A percentile compares a stretch with the other conserved stretches of the same genome.
These are phyloP conservation scores for Microvelia longipes DNA, from an alignment of 1,140 invertebrate genomes.

Conservation along the genomic window DNA sequence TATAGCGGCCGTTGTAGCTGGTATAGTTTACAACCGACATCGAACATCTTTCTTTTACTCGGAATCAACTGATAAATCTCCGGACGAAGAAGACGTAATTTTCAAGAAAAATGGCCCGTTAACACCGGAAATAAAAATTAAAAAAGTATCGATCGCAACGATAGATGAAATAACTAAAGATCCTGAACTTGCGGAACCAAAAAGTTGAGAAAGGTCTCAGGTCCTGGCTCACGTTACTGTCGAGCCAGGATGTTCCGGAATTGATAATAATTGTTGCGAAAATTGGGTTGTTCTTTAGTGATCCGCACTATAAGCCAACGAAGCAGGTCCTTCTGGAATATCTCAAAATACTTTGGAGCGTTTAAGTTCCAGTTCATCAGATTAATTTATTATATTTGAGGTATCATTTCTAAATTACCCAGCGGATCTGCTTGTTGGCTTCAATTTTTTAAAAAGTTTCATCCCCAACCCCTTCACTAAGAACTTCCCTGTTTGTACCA, in stretches of 20 bases:
- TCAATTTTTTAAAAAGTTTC: too few relatives aligned
- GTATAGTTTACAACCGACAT: slow-evolving; percentile 39
- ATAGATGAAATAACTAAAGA: slow-evolving; percentile 31
- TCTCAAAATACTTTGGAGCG: neutral
- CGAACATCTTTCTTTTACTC: slow-evolving; percentile 56
- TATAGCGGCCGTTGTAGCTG: slow-evolving; percentile 33
- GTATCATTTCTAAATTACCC: too few relatives aligned
- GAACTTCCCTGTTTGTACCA: too few relatives aligned
- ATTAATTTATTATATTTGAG: too few relatives aligned
- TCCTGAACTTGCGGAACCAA: slow-evolving; percentile 21
- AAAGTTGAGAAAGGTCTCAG: slow-evolving; percentile 12
- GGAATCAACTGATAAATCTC: slow-evolving; percentile 30
- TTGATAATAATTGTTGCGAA: slow-evolving; percentile 16
- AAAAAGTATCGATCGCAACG: slow-evolving; percentile 29
- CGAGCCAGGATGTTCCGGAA: slow-evolving; percentile 11
- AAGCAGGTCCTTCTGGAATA: neutral
- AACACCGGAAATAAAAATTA: slow-evolving; percentile 22
- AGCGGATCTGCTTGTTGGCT: too few relatives aligned
- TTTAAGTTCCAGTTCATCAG: neutral
- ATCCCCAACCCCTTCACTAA: too few relatives aligned
- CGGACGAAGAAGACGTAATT: slow-evolving; percentile 10
- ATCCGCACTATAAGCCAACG: neutral
- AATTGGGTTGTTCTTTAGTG: slow-evolving; percentile 17
- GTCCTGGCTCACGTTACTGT: slow-evolving; percentile 11
- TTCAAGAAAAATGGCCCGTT: slow-evolving; percentile 20